Conservation (phyloP, 1,140 invertebrate species). For the Druon quercuslanigerum region DNA sequence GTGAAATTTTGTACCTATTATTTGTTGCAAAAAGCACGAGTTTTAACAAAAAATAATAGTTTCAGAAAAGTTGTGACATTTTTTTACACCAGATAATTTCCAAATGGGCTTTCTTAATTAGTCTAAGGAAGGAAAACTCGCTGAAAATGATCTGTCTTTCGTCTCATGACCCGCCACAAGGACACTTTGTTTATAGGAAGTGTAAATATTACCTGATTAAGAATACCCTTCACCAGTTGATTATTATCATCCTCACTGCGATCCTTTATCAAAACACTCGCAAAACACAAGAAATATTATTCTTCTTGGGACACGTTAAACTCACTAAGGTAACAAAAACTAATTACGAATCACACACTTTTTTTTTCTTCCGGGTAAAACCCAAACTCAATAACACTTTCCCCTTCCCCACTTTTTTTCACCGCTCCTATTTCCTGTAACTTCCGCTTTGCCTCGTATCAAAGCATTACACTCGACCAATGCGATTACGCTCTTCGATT, state of each 20-base stretch:
- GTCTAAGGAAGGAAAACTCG: neutral
- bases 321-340: slow-evolving; percentile 38
- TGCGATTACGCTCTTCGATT: neutral
- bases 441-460: slow-evolving; percentile 9
- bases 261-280: slow-evolving; percentile 37
- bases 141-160: slow-evolving; percentile 9
- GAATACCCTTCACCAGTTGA: neutral
- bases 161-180: neutral
- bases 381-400: slow-evolving; percentile 34
- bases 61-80: no score
- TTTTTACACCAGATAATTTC: no score
- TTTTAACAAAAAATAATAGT: no score
- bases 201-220: neutral
- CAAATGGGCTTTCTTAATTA: neutral
- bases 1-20: no score
- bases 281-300: slow-evolving; percentile 38
- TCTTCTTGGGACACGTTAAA: slow-evolving; percentile 35
- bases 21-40: no score
- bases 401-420: slow-evolving; percentile 15
- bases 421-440: slow-evolving; percentile 13
- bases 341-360: slow-evolving; percentile 42
- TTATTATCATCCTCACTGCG: slow-evolving; percentile 22
- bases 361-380: neutral
- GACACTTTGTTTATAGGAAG: neutral
- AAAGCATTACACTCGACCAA: neutral